Conservation (phyloP, 2,888 invertebrate genomes). For the Pasiphila rectangulata region DNA sequence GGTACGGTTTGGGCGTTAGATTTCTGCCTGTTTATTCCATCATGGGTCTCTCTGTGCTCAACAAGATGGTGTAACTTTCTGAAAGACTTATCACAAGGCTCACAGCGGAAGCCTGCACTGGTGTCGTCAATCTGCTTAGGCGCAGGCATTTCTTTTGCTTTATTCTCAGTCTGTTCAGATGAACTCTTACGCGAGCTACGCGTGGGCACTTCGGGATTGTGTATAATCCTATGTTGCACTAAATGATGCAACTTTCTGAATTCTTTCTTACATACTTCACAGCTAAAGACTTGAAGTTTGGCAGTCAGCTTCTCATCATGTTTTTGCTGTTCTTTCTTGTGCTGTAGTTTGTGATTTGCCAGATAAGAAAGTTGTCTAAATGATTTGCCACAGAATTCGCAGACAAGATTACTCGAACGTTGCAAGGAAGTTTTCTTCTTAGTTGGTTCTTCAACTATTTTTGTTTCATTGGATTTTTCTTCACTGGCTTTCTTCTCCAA, state of each 20-base stretch:
- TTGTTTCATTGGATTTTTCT: slow-evolving; percentile 35
- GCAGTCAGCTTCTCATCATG: slow-evolving; percentile 34
- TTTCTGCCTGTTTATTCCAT: slow-evolving; percentile 65
- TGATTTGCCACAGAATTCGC: slow-evolving; percentile 72
- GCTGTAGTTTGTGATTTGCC: slow-evolving; percentile 65
- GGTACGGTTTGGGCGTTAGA: slow-evolving; percentile 34
- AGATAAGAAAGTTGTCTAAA: slow-evolving; percentile 74
- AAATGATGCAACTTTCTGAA: slow-evolving; percentile 74
- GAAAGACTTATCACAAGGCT: slow-evolving; percentile 76
- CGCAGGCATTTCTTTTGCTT: slow-evolving; percentile 43
- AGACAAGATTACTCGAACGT: slow-evolving; percentile 48
- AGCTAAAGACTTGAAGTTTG: slow-evolving; percentile 51
- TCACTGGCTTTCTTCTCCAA: neutral
- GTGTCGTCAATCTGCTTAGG: slow-evolving; percentile 56
- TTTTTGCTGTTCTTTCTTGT: slow-evolving; percentile 58
- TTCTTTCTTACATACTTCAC: slow-evolving; percentile 73
- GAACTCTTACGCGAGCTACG: slow-evolving; percentile 58
- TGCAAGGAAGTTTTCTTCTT: slow-evolving; percentile 41
- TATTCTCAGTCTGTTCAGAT: slow-evolving; percentile 56
- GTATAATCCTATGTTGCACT: slow-evolving; percentile 71
- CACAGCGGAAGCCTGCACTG: slow-evolving; percentile 72
- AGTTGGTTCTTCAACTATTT: slow-evolving; percentile 22
- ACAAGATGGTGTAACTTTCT: slow-evolving; percentile 75
- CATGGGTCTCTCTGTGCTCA: slow-evolving; percentile 75
- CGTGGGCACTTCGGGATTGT: slow-evolving; percentile 49